Evolutionary conservation across 2,888 invertebrate species (phyloP), one percentile per base, ranked within the genome.

Genomic region (Gnatocerus cornutus): DNA sequence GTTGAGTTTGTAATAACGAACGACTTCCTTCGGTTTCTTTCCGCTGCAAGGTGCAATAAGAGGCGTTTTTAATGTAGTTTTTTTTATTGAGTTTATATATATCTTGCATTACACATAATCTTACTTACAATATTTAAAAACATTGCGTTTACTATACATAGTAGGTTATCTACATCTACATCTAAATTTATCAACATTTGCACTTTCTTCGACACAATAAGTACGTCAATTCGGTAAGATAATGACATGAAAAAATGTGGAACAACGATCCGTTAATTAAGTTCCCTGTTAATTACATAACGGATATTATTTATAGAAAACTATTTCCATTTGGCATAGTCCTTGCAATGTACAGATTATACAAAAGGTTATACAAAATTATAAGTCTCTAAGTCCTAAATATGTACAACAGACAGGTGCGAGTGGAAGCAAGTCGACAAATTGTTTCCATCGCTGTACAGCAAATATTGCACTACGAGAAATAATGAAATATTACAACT

Each of bases 91-190:
- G 59, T 69, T 55, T 79, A 80, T 78, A 81, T 79, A 79, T 79
- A 77, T 78, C n/a, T 76, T 76, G 80, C 77, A 76, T 80, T 82
- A 82, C 81, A 82, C 81, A 82, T 81, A 80, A 56, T 73, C 76
- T 77, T 75, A 75, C 77, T 79, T 80, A 82, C 80, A 79, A 79
- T 80, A 79, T 77, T 80, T 77, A 80, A 81, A 82, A 79, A 79
- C 78, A 81, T 81, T 80, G 80, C 80, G 78, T 76, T 74, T 78
- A 72, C 73, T 79, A 75, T 79, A 78, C 77, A 78, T 81, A 81
- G 43, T 69, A 41, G 41, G 80, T 76, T 82, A 82, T 83, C 82
- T 83, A 82, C 82, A 80, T 74, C 76, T 74, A 74, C 71, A 46
- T 67, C 74, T 74, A 75, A 73, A 64, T 72, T 70, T 64, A 71